These are phyloP conservation scores for Pseudonaja textilis DNA, from an alignment of 2,113 vertebrate genomes.

Conservation along the genomic window DNA sequence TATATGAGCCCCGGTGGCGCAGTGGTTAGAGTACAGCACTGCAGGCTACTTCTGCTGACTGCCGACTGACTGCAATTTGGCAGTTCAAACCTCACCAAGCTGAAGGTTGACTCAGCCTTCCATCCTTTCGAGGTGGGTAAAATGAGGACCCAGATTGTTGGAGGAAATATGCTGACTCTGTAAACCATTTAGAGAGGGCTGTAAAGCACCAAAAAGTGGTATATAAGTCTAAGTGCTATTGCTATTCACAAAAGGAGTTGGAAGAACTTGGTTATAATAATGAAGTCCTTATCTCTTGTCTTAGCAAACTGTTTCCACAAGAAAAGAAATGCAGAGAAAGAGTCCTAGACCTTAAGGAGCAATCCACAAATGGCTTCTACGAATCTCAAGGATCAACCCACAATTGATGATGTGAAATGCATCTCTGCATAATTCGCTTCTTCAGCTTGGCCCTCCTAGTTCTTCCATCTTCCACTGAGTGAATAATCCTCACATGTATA, in stretches of 20 bases:
- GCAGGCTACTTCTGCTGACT: no score
- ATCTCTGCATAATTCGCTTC: background rate
- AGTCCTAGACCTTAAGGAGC: background rate
- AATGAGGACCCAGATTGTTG: no score
- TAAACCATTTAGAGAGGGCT: no score
- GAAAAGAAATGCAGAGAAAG: background rate
- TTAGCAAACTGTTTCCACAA: background rate
- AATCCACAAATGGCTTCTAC: background rate
- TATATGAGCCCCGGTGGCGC: no score
- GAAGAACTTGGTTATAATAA: background rate
- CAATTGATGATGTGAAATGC: background rate
- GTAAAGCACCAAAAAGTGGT: no score
- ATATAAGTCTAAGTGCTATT: no score
- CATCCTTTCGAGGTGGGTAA: no score
- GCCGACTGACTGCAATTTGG: no score
- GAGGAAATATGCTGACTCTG: no score
- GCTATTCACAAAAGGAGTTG: background rate
- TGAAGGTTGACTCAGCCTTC: no score
- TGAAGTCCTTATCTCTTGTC: background rate
- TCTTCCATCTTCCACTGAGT: background rate
- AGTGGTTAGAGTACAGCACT: no score
- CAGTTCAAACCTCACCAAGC: no score
- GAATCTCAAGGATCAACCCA: background rate
- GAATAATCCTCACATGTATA: background rate
- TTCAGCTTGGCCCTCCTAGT: background rate